A percentile compares a stretch with the other conserved stretches of the same genome.
phyloP scores from a whole-genome alignment of 2,888 invertebrate genomes.

The Nudaria mundana region DNA sequence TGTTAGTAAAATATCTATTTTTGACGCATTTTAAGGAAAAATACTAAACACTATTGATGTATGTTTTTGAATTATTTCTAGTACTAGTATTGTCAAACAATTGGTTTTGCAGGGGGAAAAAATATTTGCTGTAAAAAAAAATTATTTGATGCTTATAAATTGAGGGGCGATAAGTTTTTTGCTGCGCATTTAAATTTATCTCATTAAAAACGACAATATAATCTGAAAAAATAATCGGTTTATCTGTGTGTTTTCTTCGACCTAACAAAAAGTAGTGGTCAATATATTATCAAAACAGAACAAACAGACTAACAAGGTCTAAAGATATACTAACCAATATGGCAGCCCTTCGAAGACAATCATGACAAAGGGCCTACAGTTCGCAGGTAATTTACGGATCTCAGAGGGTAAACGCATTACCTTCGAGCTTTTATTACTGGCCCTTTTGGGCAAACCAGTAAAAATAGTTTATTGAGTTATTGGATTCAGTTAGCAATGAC shows the following conservation, averaged over 20 bases:
- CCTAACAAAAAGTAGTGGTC: constrained; percentile 3
- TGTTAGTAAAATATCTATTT: too few relatives aligned
- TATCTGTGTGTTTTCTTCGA: not conserved
- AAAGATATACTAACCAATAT: constrained; percentile 30
- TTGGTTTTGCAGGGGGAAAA: too few relatives aligned
- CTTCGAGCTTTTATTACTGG: constrained; percentile 34
- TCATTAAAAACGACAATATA: too few relatives aligned
- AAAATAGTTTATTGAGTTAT: constrained; percentile 45
- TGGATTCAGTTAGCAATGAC: constrained; percentile 8
- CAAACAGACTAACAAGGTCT: constrained; percentile 23
- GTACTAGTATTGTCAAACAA: too few relatives aligned
- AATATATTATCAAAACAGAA: constrained; percentile 25
- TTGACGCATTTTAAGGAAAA: too few relatives aligned
- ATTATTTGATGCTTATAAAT: too few relatives aligned
- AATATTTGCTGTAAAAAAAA: too few relatives aligned
- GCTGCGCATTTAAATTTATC: too few relatives aligned
- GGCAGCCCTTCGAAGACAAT: constrained; percentile 34
- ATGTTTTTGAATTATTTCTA: too few relatives aligned
- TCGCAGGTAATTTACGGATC: constrained; percentile 48
- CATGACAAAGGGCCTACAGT: constrained; percentile 40
- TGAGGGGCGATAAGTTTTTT: too few relatives aligned
- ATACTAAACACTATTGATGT: too few relatives aligned
- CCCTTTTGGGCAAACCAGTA: constrained; percentile 38
- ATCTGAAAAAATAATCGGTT: too few relatives aligned
- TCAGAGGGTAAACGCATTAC: constrained; percentile 34